phyloP scores from a whole-genome alignment of 2,888 invertebrate genomes.

The Keiferia lycopersicella region DNA sequence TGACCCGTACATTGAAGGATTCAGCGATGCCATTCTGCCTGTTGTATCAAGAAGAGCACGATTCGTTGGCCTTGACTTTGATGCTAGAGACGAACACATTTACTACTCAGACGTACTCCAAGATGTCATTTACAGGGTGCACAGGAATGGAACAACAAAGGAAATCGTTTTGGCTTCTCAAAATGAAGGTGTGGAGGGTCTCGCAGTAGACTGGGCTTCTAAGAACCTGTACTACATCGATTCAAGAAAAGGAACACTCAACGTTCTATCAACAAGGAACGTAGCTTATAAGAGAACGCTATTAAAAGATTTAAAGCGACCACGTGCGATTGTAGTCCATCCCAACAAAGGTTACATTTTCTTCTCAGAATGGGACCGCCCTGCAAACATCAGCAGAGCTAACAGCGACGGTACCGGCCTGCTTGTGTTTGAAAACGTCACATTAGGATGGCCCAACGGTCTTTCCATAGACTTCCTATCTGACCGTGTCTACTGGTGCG shows the following conservation, averaged over 20 bases:
- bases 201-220: conserved; percentile 97
- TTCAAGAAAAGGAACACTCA: conserved; percentile 95
- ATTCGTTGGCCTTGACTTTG: conserved; percentile 97
- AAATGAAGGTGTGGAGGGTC: conserved; percentile 97
- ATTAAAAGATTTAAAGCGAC: conserved; percentile 93
- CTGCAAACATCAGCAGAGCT: conserved; percentile 97
- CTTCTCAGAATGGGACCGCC: conserved; percentile 98
- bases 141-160: conserved; percentile 88
- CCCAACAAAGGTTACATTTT: conserved; percentile 97
- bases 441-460: conserved; percentile 98
- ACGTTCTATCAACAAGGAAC: conserved; percentile 94
- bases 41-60: conserved; percentile 95
- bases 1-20: conserved; percentile 93
- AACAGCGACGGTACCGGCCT: conserved; percentile 94
- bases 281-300: conserved; percentile 91
- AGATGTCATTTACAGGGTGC: conserved; percentile 94
- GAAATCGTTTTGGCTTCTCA: conserved; percentile 97
- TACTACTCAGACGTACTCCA: conserved; percentile 99
- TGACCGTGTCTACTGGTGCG: conserved; percentile 98
- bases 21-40: conserved; percentile 97
- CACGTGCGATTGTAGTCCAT: conserved; percentile 97
- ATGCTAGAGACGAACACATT: conserved; percentile 93
- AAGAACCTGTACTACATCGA: conserved; percentile 98
- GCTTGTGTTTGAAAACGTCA: conserved; percentile 93
- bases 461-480: conserved; percentile 94